Base-by-base conservation (phyloP, 2,888 invertebrate species). In the Temnothorax rugatulus region DNA sequence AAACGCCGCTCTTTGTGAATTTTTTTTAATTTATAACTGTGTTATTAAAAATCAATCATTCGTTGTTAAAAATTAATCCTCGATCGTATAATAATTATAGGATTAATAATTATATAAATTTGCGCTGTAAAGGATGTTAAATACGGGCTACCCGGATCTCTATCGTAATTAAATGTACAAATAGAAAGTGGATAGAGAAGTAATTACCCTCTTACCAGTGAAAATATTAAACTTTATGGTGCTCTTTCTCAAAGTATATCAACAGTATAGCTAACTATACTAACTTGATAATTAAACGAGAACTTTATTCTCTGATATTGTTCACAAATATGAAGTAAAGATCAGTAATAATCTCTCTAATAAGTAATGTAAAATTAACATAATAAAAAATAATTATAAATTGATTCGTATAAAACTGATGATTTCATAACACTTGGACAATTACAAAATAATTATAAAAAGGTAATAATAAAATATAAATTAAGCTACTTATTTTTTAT, bases 211-310 rank as follows among this genome's bases (percentile, higher is more conserved):
- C n/a, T n/a, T 18, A 25, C 41, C 11, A 61, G 47, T 50, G 38
- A 76, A 59, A 63, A 76, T 75, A 61, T 38, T 59, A 44, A 73
- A 63, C 34, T 64, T 63, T 76, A 21, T 75, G 34, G 15, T 34
- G 34, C 25, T 61, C 29, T 21, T 44, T 29, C 8, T 15, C 29
- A 61, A 34, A 50, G 9, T 34, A 71, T 54, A 34, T 71, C n/a
- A 47, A 64, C 15, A 4, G 8, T 25, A 41, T 73, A 57, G 18
- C n/a, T 25, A 63, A 34, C 34, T 34, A 34, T 38, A 13, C 41
- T 54, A 66, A 66, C 21, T 75, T 63, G 5, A 54, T 25, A 52
- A 59, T 64, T 50, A 76, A 64, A 76, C 21, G 8, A 29, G 47
- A 50, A 76, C 18, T 50, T 34, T 5, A 34, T 21, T 71, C 8